phyloP scores from a whole-genome alignment of 2,797 vertebrate genomes.

The Phoeniculus purpureus region DNA sequence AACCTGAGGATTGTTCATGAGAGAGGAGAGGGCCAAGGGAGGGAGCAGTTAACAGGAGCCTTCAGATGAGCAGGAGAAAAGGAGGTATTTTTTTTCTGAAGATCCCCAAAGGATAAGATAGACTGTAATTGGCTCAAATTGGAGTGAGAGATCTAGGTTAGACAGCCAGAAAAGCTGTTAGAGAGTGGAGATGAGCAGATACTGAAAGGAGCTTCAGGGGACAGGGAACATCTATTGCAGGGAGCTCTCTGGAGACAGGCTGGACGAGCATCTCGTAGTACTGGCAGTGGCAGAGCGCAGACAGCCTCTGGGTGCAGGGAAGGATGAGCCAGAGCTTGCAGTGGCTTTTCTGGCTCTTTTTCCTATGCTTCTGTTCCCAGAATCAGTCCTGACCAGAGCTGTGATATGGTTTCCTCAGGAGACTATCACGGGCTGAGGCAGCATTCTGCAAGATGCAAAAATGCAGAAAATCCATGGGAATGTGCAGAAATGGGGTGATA shows the following conservation, averaged over 20 bases:
- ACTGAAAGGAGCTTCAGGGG: background rate
- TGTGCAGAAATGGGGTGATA: background rate
- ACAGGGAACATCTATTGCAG: background rate
- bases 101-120: background rate
- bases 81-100: background rate
- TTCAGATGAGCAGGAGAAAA: background rate
- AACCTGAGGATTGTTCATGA: background rate
- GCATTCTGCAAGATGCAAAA: background rate
- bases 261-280: background rate
- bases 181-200: background rate
- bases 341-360: background rate
- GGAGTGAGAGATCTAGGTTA: background rate
- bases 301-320: accelerated
- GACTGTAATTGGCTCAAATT: background rate
- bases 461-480: background rate
- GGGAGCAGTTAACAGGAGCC: background rate
- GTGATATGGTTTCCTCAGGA: background rate
- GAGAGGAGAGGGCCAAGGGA: background rate
- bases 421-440: too few relatives aligned
- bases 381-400: background rate
- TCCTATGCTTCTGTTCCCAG: background rate
- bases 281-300: accelerated
- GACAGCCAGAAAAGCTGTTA: background rate
- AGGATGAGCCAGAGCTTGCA: background rate
- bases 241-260: background rate